Evolutionary conservation across 2,797 vertebrate genomes (phyloP), one percentile per base, ranked within the genome.

Genomic region (Kryptolebias ocellatus): DNA sequence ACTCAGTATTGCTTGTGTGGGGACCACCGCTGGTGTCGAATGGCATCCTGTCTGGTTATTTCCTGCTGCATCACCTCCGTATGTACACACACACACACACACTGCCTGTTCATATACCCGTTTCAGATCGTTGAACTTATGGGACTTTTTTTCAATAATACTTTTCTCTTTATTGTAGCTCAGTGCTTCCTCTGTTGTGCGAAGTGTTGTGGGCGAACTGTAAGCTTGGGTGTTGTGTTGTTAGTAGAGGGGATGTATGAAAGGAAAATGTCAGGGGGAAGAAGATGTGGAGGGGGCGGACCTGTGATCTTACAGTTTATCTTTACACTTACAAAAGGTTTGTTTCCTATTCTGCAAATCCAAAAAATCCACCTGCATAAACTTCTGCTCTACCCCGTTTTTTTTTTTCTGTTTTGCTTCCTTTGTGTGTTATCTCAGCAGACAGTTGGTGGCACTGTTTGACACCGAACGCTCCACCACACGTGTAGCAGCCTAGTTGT

Each of bases 41-140:
- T 0, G 98, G 98, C 44, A 87, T 96, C 83, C 91, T 98, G 45
- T 95, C 91, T 0, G 94, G 96, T 72, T 99, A 97, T 71, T 28
- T 94, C 24, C 91, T 99, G 61, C 95, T 96, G 42, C 95, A 96
- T 74, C 95, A 98, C 80, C 95, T 93, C 80, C 91, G 98, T 99
- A 95, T 20, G 96, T 94, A 64, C 29, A 65, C 57, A 24, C 24
- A 51, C 28, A 12, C 68, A 11, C 27, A 37, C 20, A 10, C 31
- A 46, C 57, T 60, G 44, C 29, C 44, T 20, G 27, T 34, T 46
- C 9, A 54, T 54, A 42, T 51, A 11, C 0, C 39, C 15, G n/a
- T 15, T 27, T 3, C 12, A 9, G 24, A 64, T 29, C 53, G 63
- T 27, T 64, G 24, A 42, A 18, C 51, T n/a, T 4, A 3, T 55